phyloP scores from a whole-genome alignment of 2,797 vertebrate species.

The Dallia pectoralis region DNA sequence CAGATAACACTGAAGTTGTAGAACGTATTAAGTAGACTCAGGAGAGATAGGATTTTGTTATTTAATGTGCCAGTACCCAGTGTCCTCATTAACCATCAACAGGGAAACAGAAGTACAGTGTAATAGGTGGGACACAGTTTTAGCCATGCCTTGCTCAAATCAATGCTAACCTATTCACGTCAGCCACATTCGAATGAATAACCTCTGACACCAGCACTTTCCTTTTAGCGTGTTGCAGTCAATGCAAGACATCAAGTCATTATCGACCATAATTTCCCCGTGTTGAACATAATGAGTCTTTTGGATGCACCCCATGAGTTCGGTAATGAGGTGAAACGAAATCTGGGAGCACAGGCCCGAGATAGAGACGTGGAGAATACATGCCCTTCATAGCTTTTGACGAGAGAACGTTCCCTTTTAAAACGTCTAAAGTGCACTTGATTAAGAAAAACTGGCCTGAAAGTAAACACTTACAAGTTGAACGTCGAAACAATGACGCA shows the following conservation, averaged over 20 bases:
- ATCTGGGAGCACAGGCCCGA: background rate
- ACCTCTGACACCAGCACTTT: background rate
- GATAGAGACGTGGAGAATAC: background rate
- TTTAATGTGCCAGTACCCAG: too few relatives aligned
- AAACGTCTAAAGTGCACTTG: background rate
- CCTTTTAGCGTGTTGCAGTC: constrained; percentile 1
- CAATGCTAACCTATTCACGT: background rate
- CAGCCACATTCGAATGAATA: background rate
- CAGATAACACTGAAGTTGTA: too few relatives aligned
- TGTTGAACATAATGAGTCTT: constrained; percentile 2
- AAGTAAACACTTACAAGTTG: constrained; percentile 1
- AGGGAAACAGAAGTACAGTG: too few relatives aligned
- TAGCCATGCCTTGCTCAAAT: background rate
- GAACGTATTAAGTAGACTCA: too few relatives aligned
- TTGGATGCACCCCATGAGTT: background rate
- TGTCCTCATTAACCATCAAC: too few relatives aligned
- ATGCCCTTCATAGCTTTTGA: background rate
- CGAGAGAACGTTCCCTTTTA: background rate
- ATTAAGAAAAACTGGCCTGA: background rate
- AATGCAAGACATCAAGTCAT: constrained; percentile 1
- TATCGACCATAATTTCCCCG: constrained; percentile 3
- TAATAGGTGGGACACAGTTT: background rate
- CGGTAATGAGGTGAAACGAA: background rate
- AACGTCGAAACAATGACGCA: background rate
- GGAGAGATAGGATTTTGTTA: too few relatives aligned